Base-by-base conservation (phyloP, 2,113 vertebrate species). In the Chascanopsetta lugubris region DNA sequence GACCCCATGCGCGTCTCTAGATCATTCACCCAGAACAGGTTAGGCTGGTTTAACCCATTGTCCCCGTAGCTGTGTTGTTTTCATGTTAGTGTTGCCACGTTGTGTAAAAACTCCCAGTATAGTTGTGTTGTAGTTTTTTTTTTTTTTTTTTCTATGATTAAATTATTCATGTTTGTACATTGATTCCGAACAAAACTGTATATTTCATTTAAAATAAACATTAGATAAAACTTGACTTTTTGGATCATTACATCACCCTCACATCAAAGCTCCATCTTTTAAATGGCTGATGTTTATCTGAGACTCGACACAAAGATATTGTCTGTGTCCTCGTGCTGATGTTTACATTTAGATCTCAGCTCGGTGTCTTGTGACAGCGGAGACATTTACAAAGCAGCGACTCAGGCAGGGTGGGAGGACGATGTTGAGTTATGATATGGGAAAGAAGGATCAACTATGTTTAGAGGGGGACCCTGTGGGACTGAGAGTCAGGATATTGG, bases 91-190 rank as follows among this genome's bases (percentile, higher is more conserved):
- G 38, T 71, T 58, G 59, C 49, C 85, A 57, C 26, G 51, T 66
- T 85, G 55, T 84, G 70, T 88, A 58, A 74, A 73, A 74, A 70
- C 81, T 86, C 17, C 79, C 85, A 80, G 21, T 34, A 36, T 48
- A 63, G 20, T 59, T 60, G 21, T 77, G 46, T 82, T 76, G 61
- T 75, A 49, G n/a, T 56, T 67, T 30, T 36, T 42, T 29, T 42
- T 82, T 88, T 89, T 65, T 36, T 42, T 29, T 42, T 82, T 88
- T 89, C 62, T 76, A 77, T 83, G 27, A 64, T 80, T 86, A 87
- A 88, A 80, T 91, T 92, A 87, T 89, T 89, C n/a, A 15, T 65
- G 43, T 83, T 77, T 87, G 73, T 83, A 78, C 70, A 46, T 66
- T 55, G 49, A 62, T 75, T 77, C n/a, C 45, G 34, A 55, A 43